Conservation (phyloP, 1,140 invertebrate species). For the Sinonovacula constricta region DNA sequence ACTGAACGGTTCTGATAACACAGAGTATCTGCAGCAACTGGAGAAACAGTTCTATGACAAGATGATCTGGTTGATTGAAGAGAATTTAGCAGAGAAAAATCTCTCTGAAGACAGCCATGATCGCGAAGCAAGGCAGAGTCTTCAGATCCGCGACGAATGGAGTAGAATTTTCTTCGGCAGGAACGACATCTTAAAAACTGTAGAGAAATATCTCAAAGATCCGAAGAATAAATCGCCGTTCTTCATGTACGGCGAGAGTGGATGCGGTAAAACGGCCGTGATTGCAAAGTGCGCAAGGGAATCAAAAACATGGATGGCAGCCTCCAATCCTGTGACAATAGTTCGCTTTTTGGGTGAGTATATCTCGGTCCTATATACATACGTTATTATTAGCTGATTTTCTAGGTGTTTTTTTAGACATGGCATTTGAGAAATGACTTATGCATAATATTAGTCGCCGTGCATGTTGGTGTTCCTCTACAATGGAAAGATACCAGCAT, state of each 20-base stretch:
- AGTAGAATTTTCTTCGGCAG: constrained; percentile 88
- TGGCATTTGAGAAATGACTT: background rate
- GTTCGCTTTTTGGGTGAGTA: constrained; percentile 42
- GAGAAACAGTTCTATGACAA: constrained; percentile 89
- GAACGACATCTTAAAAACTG: constrained; percentile 81
- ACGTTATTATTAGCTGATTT: background rate
- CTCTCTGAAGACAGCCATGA: constrained; percentile 84
- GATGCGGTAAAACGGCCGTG: constrained; percentile 73
- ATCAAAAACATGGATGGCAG: constrained; percentile 5
- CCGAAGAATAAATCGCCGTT: constrained; percentile 49
- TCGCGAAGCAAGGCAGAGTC: constrained; percentile 90
- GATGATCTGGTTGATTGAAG: constrained; percentile 86
- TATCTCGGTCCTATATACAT: too few relatives aligned
- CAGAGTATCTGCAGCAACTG: constrained; percentile 47
- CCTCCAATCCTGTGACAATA: constrained; percentile 36
- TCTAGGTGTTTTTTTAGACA: background rate
- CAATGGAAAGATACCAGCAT: too few relatives aligned
- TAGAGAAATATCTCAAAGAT: constrained; percentile 87
- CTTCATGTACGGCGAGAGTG: constrained; percentile 68
- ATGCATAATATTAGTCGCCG: too few relatives aligned
- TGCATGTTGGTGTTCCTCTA: too few relatives aligned
- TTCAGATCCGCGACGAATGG: constrained; percentile 96
- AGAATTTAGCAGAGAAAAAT: constrained; percentile 79
- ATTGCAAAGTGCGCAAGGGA: constrained; percentile 60
- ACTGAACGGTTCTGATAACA: constrained; percentile 85